A percentile compares a stretch with the other conserved stretches of the same genome.
Conservation (phyloP, 2,888 invertebrate genomes). For the Copidosoma aretas region DNA sequence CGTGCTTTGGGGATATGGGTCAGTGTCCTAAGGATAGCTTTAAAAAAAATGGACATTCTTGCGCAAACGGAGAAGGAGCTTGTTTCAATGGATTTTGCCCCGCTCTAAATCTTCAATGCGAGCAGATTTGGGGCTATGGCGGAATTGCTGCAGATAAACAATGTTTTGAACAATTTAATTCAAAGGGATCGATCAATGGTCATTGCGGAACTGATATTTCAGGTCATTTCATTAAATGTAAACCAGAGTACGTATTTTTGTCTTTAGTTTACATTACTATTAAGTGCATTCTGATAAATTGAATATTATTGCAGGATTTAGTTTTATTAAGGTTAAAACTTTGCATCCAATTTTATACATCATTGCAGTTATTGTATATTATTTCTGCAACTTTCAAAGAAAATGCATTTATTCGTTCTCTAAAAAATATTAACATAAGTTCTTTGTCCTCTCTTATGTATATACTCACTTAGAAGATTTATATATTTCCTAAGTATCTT, state of each 20-base stretch:
- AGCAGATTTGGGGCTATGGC: conserved; percentile 91
- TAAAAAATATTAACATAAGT: too few relatives aligned
- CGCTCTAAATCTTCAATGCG: conserved; percentile 86
- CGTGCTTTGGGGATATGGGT: conserved; percentile 87
- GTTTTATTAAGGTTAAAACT: too few relatives aligned
- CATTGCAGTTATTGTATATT: too few relatives aligned
- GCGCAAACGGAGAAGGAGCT: conserved; percentile 76
- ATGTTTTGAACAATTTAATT: conserved; percentile 95
- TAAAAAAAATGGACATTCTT: conserved; percentile 91
- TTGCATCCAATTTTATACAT: too few relatives aligned
- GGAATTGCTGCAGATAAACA: conserved; percentile 82
- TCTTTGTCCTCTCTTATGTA: too few relatives aligned
- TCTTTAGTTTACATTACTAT: too few relatives aligned
- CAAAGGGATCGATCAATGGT: conserved; percentile 92
- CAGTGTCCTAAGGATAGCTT: conserved; percentile 89
- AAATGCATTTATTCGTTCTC: too few relatives aligned
- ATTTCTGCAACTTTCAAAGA: too few relatives aligned
- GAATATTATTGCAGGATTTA: too few relatives aligned
- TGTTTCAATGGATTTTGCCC: conserved; percentile 94
- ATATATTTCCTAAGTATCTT: too few relatives aligned
- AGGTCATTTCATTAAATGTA: conserved; percentile 85
- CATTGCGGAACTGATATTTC: conserved; percentile 87
- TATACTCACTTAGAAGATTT: too few relatives aligned
- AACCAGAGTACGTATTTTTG: conserved; percentile 82
- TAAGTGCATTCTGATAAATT: too few relatives aligned